Percentiles rank a stretch among this genome's conserved stretches.
Evolutionary conservation across 2,888 invertebrate species (phyloP).

Genomic region (Agrochola lota): DNA sequence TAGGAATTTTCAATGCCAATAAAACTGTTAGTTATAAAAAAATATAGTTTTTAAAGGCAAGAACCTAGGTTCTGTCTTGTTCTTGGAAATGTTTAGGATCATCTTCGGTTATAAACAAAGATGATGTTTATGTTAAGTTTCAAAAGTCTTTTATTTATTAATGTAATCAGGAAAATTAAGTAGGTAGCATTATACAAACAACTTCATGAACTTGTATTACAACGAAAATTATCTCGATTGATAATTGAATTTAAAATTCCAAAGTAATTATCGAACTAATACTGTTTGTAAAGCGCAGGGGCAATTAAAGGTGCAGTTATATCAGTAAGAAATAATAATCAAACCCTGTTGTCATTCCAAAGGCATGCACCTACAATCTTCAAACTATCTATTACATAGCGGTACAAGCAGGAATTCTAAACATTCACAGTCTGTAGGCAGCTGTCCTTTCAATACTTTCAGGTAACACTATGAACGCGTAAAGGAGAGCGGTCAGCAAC

Average conservation of each 20-base stretch:
- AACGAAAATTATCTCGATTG: not conserved
- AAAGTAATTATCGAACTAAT: not conserved
- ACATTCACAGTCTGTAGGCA: conserved; percentile 22
- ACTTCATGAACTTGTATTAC: not conserved
- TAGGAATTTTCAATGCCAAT: not conserved
- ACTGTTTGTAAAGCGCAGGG: not conserved
- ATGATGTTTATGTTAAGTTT: not conserved
- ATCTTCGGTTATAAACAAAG: not conserved
- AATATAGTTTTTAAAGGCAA: not conserved
- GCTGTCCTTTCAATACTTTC: conserved; percentile 51
- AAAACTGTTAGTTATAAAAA: not conserved
- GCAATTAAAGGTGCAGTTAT: not conserved
- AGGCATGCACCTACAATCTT: not conserved
- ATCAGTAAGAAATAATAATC: not conserved
- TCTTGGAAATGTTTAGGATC: not conserved
- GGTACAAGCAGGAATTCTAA: conserved; percentile 26
- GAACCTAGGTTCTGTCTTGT: not conserved
- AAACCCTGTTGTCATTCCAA: not conserved
- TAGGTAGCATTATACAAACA: not conserved
- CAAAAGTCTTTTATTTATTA: not conserved
- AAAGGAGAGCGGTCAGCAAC: conserved; percentile 70
- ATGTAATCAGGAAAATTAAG: not conserved
- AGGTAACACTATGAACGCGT: conserved; percentile 45
- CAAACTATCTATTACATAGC: conserved; percentile 1
- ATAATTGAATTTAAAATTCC: not conserved